Evolutionary conservation across 2,113 vertebrate species (phyloP).

Genomic region (Arothron firmamentum): DNA sequence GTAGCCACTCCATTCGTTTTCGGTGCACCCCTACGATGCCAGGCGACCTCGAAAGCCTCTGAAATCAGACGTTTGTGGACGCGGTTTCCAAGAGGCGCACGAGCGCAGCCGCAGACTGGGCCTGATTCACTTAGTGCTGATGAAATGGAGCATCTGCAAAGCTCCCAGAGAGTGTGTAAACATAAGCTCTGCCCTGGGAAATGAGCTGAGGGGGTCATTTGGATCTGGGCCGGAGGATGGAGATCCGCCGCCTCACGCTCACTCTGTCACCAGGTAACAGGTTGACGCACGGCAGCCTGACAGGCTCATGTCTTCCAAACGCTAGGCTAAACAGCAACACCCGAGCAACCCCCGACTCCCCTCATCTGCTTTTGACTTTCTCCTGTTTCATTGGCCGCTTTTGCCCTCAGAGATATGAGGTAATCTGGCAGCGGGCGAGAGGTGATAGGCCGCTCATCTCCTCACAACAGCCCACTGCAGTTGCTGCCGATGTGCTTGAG

Average conservation of each 20-base stretch:
- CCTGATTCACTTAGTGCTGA: constrained; percentile 60
- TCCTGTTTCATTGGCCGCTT: constrained; percentile 36
- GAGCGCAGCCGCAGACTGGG: constrained; percentile 20
- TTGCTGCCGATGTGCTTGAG: constrained; percentile 48
- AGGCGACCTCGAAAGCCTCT: constrained; percentile 3
- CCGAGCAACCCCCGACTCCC: constrained; percentile 39
- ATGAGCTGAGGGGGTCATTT: constrained; percentile 61
- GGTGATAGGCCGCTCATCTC: constrained; percentile 41
- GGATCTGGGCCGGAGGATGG: constrained; percentile 29
- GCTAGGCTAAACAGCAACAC: constrained; percentile 47
- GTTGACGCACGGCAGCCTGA: constrained; percentile 45
- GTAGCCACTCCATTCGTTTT: constrained; percentile 65
- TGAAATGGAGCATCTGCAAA: constrained; percentile 63
- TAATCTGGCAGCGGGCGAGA: constrained; percentile 46
- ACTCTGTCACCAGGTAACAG: constrained; percentile 63
- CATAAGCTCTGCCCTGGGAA: constrained; percentile 59
- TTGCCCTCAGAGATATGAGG: constrained; percentile 59
- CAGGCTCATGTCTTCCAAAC: constrained; percentile 52
- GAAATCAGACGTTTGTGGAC: constrained; percentile 14
- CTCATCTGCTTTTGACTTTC: background rate
- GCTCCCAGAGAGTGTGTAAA: constrained; percentile 64
- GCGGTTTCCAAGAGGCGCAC: constrained; percentile 23
- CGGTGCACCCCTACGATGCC: constrained; percentile 9
- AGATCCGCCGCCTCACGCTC: constrained; percentile 24
- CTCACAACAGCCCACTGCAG: constrained; percentile 24